Conservation (phyloP, 2,888 invertebrate species). For the Nemapogon koenigi region DNA sequence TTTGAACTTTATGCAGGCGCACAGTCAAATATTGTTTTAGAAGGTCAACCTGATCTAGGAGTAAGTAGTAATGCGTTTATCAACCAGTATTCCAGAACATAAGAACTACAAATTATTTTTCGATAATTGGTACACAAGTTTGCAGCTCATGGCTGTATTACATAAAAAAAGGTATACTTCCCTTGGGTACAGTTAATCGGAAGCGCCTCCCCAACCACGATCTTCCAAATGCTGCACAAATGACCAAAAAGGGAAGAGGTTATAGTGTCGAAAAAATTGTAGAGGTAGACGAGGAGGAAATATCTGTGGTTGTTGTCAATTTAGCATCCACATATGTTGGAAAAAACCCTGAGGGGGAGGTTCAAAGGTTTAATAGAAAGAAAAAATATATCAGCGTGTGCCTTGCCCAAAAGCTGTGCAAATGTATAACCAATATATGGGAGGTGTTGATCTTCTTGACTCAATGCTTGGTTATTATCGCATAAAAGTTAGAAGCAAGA, state of each 20-base stretch:
- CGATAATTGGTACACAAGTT: constrained; percentile 8
- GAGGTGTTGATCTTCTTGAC: constrained; percentile 6
- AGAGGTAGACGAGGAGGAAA: background rate
- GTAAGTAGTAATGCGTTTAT: constrained; percentile 4
- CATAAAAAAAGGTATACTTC: constrained; percentile 7
- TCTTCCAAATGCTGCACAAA: constrained; percentile 1
- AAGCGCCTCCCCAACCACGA: constrained; percentile 1
- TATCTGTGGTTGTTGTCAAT: constrained; percentile 5
- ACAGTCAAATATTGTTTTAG: constrained; percentile 1
- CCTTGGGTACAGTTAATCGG: constrained; percentile 1
- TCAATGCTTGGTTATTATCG: constrained; percentile 2
- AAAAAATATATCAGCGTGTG: constrained; percentile 3
- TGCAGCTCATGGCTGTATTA: constrained; percentile 5
- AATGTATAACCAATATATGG: constrained; percentile 6
- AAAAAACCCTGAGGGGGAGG: constrained; percentile 2
- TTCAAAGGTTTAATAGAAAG: background rate
- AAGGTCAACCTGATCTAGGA: constrained; percentile 5
- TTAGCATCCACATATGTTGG: constrained; percentile 8
- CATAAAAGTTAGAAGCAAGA: background rate
- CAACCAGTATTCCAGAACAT: constrained; percentile 3
- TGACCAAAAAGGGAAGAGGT: constrained; percentile 8
- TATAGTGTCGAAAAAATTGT: background rate
- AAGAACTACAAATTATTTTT: constrained; percentile 8
- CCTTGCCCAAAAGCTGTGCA: constrained; percentile 7
- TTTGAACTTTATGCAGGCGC: constrained; percentile 13